Percentiles rank a stretch among this genome's conserved stretches.
Evolutionary conservation across 2,113 vertebrate species (phyloP).

Genomic region (Himantopus leucocephalus): DNA sequence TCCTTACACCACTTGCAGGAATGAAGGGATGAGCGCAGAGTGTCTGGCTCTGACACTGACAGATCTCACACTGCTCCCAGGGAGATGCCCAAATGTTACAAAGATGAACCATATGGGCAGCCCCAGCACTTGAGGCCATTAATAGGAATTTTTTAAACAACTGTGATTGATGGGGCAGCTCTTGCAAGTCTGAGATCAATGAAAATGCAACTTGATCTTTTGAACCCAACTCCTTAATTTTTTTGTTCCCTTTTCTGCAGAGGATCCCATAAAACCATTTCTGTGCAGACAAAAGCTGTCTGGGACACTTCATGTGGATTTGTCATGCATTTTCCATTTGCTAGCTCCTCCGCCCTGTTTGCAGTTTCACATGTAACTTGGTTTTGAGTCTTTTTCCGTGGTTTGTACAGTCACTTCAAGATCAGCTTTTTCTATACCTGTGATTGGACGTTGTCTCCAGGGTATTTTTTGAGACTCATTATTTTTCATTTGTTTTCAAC

Average conservation of each 20-base stretch:
- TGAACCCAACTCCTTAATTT: constrained; percentile 76
- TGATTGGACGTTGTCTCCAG: background rate
- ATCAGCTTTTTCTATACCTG: background rate
- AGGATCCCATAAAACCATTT: constrained; percentile 63
- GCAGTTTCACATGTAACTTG: background rate
- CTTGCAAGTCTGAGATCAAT: constrained; percentile 83
- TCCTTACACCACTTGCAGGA: background rate
- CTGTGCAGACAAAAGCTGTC: constrained; percentile 74
- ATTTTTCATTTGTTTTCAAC: background rate
- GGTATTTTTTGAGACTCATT: background rate
- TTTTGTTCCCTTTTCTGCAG: constrained; percentile 69
- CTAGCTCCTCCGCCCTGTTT: background rate
- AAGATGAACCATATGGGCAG: constrained; percentile 81
- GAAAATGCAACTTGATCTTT: constrained; percentile 81
- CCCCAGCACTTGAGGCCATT: constrained; percentile 66
- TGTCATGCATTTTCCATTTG: constrained; percentile 65
- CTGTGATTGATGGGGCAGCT: constrained; percentile 79
- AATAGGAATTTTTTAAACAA: constrained; percentile 78
- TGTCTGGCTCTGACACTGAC: constrained; percentile 72
- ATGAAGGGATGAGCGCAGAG: background rate
- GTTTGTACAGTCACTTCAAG: background rate
- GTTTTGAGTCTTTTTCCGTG: background rate
- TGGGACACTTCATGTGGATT: constrained; percentile 60
- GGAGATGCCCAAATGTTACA: constrained; percentile 77
- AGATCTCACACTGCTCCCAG: constrained; percentile 71